Evolutionary conservation across 2,888 invertebrate species (phyloP).

Genomic region (Drosophila kuntzei): DNA sequence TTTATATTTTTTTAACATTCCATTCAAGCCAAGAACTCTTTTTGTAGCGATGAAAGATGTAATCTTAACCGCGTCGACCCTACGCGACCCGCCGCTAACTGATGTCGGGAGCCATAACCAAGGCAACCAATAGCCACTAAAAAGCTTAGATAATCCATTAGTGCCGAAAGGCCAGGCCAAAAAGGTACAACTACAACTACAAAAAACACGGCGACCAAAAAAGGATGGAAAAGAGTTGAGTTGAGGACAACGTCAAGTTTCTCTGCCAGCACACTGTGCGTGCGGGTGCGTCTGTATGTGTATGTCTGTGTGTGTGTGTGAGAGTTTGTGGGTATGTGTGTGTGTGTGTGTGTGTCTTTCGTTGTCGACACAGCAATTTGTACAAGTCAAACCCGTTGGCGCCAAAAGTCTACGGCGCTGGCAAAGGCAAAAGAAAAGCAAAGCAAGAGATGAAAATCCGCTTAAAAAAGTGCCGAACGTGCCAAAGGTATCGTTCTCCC

Average conservation of each 20-base stretch:
- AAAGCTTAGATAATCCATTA: constrained; percentile 82
- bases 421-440: constrained; percentile 63
- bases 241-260: constrained; percentile 48
- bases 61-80: constrained; percentile 18
- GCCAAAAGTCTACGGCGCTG: constrained; percentile 82
- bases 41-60: constrained; percentile 8
- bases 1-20: constrained; percentile 8
- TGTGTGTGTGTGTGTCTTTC: constrained; percentile 26
- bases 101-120: constrained; percentile 47
- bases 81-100: constrained; percentile 7
- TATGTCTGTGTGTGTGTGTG: constrained; percentile 21
- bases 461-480: constrained; percentile 74
- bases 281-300: constrained; percentile 48
- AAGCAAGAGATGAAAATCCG: constrained; percentile 69
- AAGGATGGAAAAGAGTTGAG: constrained; percentile 22
- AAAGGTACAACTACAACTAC: constrained; percentile 54
- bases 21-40: constrained; percentile 19
- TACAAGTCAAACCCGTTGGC: constrained; percentile 84
- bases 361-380: constrained; percentile 80
- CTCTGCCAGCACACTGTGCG: constrained; percentile 50
- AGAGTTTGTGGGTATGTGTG: too few relatives aligned
- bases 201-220: background rate
- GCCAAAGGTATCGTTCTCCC: constrained; percentile 69
- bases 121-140: constrained; percentile 74
- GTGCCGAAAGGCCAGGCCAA: constrained; percentile 64